These are phyloP conservation scores for Scaptodrosophila latifasciaeformis DNA, from an alignment of 2,888 invertebrate genomes.

Conservation along the genomic window DNA sequence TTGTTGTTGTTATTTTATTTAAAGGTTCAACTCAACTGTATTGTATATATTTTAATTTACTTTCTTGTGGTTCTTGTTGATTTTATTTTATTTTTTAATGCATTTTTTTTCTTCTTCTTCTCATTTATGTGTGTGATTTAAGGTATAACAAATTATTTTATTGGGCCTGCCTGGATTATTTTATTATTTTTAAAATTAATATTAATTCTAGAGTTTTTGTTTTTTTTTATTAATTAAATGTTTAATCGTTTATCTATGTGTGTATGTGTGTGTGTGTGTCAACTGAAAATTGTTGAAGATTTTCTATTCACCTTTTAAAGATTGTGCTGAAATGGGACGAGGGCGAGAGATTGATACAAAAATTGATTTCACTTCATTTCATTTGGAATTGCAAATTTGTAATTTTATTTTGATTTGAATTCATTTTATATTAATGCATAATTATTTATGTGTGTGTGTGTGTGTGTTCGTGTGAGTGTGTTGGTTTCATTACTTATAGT, in stretches of 20 bases:
- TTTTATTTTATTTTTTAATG: background rate
- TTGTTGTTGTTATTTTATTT: constrained; percentile 1
- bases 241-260: constrained; percentile 44
- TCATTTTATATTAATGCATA: constrained; percentile 43
- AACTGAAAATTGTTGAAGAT: no score
- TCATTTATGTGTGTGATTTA: no score
- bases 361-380: constrained; percentile 1
- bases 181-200: no score
- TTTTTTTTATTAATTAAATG: no score
- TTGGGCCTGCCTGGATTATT: no score
- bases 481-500: constrained; percentile 26
- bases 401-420: constrained; percentile 47
- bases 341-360: background rate
- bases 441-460: no score
- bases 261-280: constrained; percentile 46
- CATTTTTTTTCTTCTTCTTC: background rate
- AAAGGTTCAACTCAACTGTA: no score
- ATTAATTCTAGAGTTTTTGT: no score
- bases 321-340: background rate
- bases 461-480: no score
- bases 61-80: background rate
- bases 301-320: background rate
- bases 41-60: constrained; percentile 4
- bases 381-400: constrained; percentile 53
- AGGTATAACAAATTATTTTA: no score